Evolutionary conservation across 1,140 invertebrate genomes (phyloP).

Genomic region (Temnothorax nylanderi): DNA sequence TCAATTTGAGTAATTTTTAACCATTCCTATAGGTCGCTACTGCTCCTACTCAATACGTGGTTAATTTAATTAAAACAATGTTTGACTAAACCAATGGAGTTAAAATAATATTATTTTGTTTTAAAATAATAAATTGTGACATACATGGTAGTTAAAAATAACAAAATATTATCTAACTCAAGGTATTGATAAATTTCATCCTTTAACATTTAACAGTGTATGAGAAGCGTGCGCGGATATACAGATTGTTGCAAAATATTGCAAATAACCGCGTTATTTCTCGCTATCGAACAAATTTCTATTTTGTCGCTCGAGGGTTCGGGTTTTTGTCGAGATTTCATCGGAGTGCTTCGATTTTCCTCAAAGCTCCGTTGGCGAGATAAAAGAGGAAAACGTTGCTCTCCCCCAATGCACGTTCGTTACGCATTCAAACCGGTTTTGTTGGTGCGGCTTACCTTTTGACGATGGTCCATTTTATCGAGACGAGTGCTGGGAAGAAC

Average conservation of each 20-base stretch:
- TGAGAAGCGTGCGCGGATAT: neutral
- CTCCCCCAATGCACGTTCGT: neutral
- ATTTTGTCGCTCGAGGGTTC: neutral
- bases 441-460: slow-evolving; percentile 68
- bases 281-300: neutral
- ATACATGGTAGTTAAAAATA: too few species aligned
- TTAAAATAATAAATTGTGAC: too few species aligned
- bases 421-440: neutral
- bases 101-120: too few species aligned
- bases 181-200: too few species aligned
- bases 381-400: too few species aligned
- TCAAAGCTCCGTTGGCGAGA: neutral
- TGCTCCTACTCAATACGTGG: too few species aligned
- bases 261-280: neutral
- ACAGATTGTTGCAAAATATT: neutral
- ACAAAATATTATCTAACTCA: too few species aligned
- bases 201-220: too few species aligned
- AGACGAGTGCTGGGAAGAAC: slow-evolving; percentile 68
- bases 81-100: too few species aligned
- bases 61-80: too few species aligned
- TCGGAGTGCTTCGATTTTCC: neutral
- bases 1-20: too few species aligned
- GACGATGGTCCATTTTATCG: slow-evolving; percentile 79
- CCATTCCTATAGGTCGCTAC: too few species aligned
- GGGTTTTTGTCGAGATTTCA: neutral